Conservation (phyloP, 2,888 invertebrate species). For the Branchinecta sandiegonensis region DNA sequence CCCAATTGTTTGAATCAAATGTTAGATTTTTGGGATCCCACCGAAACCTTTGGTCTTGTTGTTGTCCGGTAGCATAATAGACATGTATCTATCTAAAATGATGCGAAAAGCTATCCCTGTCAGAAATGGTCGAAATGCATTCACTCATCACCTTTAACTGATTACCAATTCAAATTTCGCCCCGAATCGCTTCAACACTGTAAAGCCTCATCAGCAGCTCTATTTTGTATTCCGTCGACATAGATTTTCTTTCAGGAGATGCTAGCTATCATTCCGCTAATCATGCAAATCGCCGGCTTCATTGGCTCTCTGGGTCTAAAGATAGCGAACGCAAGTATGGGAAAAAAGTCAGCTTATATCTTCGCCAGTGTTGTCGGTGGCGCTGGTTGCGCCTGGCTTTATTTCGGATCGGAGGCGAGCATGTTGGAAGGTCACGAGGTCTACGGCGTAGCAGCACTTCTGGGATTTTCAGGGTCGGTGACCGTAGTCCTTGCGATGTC, state of each 20-base stretch:
- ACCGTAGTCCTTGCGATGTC: slow-evolving; percentile 29
- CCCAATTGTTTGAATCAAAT: too few relatives aligned
- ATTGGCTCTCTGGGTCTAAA: slow-evolving; percentile 37
- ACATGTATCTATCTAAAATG: background rate
- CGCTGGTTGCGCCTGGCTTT: slow-evolving; percentile 22
- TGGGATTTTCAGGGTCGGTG: slow-evolving; percentile 28
- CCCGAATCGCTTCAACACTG: background rate
- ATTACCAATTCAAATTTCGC: background rate
- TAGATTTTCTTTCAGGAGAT: slow-evolving; percentile 18
- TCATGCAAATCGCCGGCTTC: slow-evolving; percentile 41
- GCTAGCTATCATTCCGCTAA: slow-evolving; percentile 39
- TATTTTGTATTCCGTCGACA: background rate
- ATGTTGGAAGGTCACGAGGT: slow-evolving; percentile 22
- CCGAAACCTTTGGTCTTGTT: too few relatives aligned
- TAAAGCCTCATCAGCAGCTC: background rate
- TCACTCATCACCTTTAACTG: background rate
- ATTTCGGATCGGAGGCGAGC: slow-evolving; percentile 15
- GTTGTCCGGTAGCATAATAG: too few relatives aligned
- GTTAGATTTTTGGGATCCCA: too few relatives aligned
- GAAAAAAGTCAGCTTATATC: slow-evolving; percentile 34
- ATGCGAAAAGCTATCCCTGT: background rate
- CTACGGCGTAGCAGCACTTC: slow-evolving; percentile 28
- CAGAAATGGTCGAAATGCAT: background rate
- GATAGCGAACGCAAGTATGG: slow-evolving; percentile 32
- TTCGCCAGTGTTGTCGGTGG: slow-evolving; percentile 19